Base-by-base conservation (phyloP, 2,113 vertebrate species). In the Brevimyrus niger region DNA sequence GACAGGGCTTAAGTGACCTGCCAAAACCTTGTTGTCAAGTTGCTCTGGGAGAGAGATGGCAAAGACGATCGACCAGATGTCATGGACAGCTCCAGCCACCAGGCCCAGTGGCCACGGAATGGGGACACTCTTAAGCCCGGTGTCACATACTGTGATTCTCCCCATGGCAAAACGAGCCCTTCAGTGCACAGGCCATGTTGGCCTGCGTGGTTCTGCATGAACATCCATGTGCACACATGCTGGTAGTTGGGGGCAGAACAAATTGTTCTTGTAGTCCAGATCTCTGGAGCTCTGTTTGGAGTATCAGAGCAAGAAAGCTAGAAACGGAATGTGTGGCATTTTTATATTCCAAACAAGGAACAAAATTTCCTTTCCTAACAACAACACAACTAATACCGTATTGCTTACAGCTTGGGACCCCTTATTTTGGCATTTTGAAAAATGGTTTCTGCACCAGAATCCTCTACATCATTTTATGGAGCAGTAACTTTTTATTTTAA, bases 1-100 rank as follows among this genome's bases (percentile, higher is more conserved):
- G 89, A 93, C 90, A 89, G 94, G 21, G 90, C 92, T 94, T 90
- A 86, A 80, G 91, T 92, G 90, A 89, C 91, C 91, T 90, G 92
- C 94, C 90, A 92, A 93, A 92, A 35, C 91, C 89, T 42, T 85
- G 90, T 88, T 89, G 90, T 91, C 90, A 83, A 91, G 87, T 87
- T 92, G 90, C 92, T 92, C 88, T 88, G 92, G 91, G 93, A 94
- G 84, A 38, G 48, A 87, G 85, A 87, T 87, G 50, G 85, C 85
- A 87, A 38, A 35, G 85, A 55, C 3, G 82, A 87, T 50, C 27
- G 31, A 55, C 13, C 85, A 87, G 85, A 47, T 87, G 85, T 47
- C 50, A 47, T 0, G 15, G n/a, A 55, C 85, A 9, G 8, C 85
- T 53, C 50, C 27, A n/a, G 85, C 50, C 85, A 55, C n/a, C n/a